Conservation (phyloP, 1,140 invertebrate genomes). For the Nautilus pompilius region DNA sequence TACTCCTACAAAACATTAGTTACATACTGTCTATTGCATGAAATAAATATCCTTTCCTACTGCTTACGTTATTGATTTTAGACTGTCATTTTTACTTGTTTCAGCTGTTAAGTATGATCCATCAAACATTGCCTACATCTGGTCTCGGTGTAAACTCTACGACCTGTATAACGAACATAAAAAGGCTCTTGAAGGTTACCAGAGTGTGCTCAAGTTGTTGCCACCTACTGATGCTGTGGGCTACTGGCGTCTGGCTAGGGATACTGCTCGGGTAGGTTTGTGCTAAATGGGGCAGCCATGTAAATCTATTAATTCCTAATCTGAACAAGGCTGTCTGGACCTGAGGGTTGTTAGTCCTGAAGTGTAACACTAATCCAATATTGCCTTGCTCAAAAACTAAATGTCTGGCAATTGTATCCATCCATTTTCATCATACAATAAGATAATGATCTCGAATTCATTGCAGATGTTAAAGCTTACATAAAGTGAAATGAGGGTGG, state of each 20-base stretch:
- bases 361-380: too few species aligned
- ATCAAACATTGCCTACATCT: constrained; percentile 69
- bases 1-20: too few species aligned
- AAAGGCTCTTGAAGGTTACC: constrained; percentile 69
- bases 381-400: too few species aligned
- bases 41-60: not conserved
- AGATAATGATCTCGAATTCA: too few species aligned
- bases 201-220: constrained; percentile 68
- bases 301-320: too few species aligned
- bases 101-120: constrained; percentile 50
- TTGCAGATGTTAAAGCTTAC: too few species aligned
- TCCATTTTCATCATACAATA: too few species aligned
- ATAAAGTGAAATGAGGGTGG: too few species aligned
- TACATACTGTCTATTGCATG: not conserved
- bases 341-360: too few species aligned
- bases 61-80: not conserved
- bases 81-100: constrained; percentile 1
- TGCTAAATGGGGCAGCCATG: too few species aligned
- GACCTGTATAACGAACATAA: constrained; percentile 70
- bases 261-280: constrained; percentile 64
- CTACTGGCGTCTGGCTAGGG: constrained; percentile 73
- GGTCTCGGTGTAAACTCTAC: constrained; percentile 70
- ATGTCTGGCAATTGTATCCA: too few species aligned
- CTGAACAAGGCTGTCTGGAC: too few species aligned
- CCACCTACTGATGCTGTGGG: constrained; percentile 61